A percentile compares a stretch with the other conserved stretches of the same genome.
Evolutionary conservation across 1,140 invertebrate genomes (phyloP).

Genomic region (Choristoneura fumiferana): DNA sequence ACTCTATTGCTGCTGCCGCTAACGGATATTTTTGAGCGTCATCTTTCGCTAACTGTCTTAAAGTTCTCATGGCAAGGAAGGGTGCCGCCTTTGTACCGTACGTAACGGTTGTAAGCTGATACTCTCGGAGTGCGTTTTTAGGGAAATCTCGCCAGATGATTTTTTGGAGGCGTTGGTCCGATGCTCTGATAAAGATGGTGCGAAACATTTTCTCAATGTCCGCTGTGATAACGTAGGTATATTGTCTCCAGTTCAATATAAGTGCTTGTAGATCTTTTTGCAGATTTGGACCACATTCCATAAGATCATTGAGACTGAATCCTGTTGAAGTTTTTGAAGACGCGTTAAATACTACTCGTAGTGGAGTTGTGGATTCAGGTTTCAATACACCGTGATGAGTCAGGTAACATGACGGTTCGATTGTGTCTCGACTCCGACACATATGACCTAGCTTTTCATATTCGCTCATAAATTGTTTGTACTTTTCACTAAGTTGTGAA

Average conservation of each 20-base stretch:
- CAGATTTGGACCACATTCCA: not conserved
- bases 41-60: too few relatives aligned
- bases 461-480: conserved; percentile 1
- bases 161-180: too few relatives aligned
- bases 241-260: not conserved
- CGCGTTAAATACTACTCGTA: not conserved
- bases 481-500: not conserved
- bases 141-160: too few relatives aligned
- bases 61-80: too few relatives aligned
- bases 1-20: too few relatives aligned
- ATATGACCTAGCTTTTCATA: not conserved
- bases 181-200: too few relatives aligned
- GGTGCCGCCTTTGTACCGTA: too few relatives aligned
- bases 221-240: too few relatives aligned
- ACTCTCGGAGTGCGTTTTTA: too few relatives aligned
- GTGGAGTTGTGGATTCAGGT: conserved; percentile 20
- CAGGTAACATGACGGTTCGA: conserved; percentile 22
- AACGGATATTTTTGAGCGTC: too few relatives aligned
- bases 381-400: conserved; percentile 51
- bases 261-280: not conserved
- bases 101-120: too few relatives aligned
- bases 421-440: not conserved
- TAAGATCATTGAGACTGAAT: not conserved
- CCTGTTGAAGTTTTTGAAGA: not conserved
- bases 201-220: too few relatives aligned